These are phyloP conservation scores for Drosophila nr. medialis DNA, from an alignment of 2,888 invertebrate species.

Conservation along the genomic window DNA sequence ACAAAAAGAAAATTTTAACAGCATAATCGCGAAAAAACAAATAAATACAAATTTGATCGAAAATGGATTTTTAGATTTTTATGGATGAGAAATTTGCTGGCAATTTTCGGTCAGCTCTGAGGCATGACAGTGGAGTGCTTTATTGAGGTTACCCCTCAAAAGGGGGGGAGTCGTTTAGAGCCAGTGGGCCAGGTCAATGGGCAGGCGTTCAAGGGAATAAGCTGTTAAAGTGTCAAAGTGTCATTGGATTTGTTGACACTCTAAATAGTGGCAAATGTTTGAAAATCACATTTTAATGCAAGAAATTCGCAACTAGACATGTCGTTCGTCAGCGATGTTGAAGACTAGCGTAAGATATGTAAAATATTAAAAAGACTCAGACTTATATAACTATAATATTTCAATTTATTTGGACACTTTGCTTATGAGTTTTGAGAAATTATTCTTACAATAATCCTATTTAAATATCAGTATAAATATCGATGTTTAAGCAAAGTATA, in stretches of 20 bases:
- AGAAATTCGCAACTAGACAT: slow-evolving; percentile 15
- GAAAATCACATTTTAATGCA: slow-evolving; percentile 53
- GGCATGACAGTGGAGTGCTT: slow-evolving; percentile 40
- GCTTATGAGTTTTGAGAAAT: background rate
- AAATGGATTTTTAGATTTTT: slow-evolving; percentile 50
- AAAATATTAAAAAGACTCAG: background rate
- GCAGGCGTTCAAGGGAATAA: slow-evolving; percentile 30
- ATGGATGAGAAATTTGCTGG: slow-evolving; percentile 52
- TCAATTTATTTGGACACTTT: background rate
- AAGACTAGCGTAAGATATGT: background rate
- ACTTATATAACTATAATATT: background rate
- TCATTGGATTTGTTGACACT: slow-evolving; percentile 43
- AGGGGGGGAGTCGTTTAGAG: background rate
- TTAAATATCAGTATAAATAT: too few relatives aligned
- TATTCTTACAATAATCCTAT: too few relatives aligned
- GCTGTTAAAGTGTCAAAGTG: slow-evolving; percentile 58
- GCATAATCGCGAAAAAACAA: slow-evolving; percentile 17
- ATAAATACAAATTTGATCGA: slow-evolving; percentile 25
- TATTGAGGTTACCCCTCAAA: slow-evolving; percentile 26
- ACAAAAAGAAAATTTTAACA: slow-evolving; percentile 12
- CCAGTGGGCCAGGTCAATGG: background rate
- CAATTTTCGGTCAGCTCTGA: slow-evolving; percentile 50
- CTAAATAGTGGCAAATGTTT: slow-evolving; percentile 31
- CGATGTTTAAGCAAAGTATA: too few relatives aligned
- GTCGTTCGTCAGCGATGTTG: background rate